phyloP scores from a whole-genome alignment of 1,140 invertebrate genomes.

The Macrosteles quadrilineatus region DNA sequence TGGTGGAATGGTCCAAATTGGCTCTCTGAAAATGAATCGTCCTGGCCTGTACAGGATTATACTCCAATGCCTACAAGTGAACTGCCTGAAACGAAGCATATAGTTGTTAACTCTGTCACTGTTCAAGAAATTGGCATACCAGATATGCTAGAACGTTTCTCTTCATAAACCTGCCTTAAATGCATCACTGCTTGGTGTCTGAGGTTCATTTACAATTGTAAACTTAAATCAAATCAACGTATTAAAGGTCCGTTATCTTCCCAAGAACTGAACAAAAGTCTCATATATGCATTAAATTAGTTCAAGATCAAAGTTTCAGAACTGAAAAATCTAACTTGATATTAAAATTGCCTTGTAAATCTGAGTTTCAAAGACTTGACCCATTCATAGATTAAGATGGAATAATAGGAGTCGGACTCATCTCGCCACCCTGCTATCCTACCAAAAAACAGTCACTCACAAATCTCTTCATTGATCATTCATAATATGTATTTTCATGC shows the following conservation, averaged over 20 bases:
- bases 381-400: no score
- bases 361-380: background rate
- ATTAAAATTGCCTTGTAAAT: background rate
- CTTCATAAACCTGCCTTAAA: background rate
- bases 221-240: background rate
- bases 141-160: background rate
- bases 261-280: background rate
- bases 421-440: background rate
- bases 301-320: background rate
- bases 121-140: background rate
- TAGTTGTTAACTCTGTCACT: background rate
- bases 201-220: background rate
- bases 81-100: no score
- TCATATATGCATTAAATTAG: background rate
- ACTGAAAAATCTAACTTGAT: background rate
- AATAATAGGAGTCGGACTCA: background rate
- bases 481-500: constrained; percentile 10
- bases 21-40: no score
- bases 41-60: no score
- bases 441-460: background rate
- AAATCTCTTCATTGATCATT: constrained; percentile 5
- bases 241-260: background rate
- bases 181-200: background rate
- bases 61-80: no score
- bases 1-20: no score